phyloP scores from a whole-genome alignment of 1,140 invertebrate species.

The Metopolophium dirhodum region DNA sequence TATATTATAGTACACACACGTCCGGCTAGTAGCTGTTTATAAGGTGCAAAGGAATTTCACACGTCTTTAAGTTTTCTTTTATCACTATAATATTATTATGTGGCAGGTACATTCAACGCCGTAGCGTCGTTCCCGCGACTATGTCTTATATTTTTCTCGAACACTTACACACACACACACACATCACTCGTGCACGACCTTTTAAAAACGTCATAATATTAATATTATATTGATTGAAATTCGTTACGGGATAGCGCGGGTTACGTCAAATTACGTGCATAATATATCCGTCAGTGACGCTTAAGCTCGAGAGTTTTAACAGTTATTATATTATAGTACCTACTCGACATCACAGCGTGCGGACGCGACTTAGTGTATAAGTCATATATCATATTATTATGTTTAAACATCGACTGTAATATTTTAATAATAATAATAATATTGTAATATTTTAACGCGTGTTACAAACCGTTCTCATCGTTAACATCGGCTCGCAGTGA shows the following conservation, averaged over 20 bases:
- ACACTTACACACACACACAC: not conserved
- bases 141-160: not conserved
- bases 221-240: not conserved
- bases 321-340: not conserved
- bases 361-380: no score
- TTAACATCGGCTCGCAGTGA: not conserved
- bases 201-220: slow-evolving; percentile 22
- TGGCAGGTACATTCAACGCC: not conserved
- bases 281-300: slow-evolving; percentile 26
- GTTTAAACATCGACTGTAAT: not conserved
- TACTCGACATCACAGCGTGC: not conserved
- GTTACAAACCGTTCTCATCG: slow-evolving; percentile 9
- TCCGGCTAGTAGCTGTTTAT: not conserved
- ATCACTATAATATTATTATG: not conserved
- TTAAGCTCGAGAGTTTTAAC: slow-evolving; percentile 15
- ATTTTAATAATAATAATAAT: not conserved
- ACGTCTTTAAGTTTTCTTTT: not conserved
- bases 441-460: not conserved
- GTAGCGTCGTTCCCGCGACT: not conserved
- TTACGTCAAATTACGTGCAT: not conserved
- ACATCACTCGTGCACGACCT: not conserved
- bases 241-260: not conserved
- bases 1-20: not conserved
- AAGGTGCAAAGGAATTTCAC: not conserved
- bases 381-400: no score